Conservation (phyloP, 2,113 vertebrate species). For the Centropristis striata region DNA sequence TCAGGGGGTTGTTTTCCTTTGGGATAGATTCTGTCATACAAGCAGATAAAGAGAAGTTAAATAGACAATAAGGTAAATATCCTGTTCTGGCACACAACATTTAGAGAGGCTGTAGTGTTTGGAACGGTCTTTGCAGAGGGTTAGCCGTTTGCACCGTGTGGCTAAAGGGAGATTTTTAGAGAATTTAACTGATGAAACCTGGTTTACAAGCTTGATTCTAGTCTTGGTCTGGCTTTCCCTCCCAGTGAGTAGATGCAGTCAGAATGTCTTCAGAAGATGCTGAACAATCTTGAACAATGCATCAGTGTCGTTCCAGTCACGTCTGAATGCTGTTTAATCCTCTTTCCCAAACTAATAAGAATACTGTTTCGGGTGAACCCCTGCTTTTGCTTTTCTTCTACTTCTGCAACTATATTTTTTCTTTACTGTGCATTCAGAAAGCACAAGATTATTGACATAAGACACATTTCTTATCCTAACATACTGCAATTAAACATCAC, state of each 20-base stretch:
- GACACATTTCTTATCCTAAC: not conserved
- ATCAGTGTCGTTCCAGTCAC: not conserved
- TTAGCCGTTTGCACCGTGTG: not conserved
- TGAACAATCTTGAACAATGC: slow-evolving; percentile 10
- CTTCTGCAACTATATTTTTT: not conserved
- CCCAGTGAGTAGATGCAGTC: not conserved
- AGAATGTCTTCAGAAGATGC: slow-evolving; percentile 6
- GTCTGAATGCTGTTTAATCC: not conserved
- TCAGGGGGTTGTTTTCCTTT: not conserved
- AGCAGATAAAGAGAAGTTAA: not conserved
- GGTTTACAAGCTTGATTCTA: not conserved
- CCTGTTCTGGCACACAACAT: not conserved
- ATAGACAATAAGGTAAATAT: not conserved
- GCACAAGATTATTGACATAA: not conserved
- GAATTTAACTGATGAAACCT: too few species aligned
- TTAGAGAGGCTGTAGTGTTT: not conserved
- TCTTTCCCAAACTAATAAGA: not conserved
- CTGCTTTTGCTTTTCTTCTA: not conserved
- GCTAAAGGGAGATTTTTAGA: not conserved
- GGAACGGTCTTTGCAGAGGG: not conserved
- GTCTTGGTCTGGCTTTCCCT: not conserved
- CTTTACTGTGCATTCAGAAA: not conserved
- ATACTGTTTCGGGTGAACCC: not conserved
- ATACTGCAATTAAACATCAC: not conserved
- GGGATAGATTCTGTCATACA: not conserved